Evolutionary conservation across 2,888 invertebrate genomes (phyloP).

Genomic region (Lagria hirta): DNA sequence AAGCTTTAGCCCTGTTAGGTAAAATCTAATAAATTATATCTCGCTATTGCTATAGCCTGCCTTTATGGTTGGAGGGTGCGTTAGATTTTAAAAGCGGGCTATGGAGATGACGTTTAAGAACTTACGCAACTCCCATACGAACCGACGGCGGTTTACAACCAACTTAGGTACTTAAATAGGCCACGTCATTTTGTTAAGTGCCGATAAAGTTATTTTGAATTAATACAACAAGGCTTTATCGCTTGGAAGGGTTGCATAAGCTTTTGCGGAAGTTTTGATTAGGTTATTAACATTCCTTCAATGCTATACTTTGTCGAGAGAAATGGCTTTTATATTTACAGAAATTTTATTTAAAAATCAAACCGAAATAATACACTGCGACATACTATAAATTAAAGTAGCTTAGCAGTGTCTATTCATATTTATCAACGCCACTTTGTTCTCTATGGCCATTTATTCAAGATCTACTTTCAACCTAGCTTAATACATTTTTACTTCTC

Average conservation of each 20-base stretch:
- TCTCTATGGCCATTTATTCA: no score
- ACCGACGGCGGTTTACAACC: slow-evolving; percentile 18
- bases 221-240: slow-evolving; percentile 31
- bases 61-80: no score
- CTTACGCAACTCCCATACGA: slow-evolving; percentile 15
- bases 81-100: slow-evolving; percentile 21
- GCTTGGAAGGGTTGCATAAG: slow-evolving; percentile 25
- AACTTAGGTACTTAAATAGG: slow-evolving; percentile 29
- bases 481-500: no score
- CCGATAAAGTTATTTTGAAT: slow-evolving; percentile 34
- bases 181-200: slow-evolving; percentile 33
- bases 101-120: slow-evolving; percentile 11
- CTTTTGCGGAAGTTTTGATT: slow-evolving; percentile 28
- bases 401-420: no score
- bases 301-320: slow-evolving; percentile 8
- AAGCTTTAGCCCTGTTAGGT: no score
- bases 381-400: no score
- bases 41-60: no score
- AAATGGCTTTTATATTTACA: neutral
- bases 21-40: no score
- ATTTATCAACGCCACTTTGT: no score
- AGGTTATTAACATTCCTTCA: slow-evolving; percentile 26
- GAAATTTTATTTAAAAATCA: no score
- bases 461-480: no score
- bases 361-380: no score